A percentile compares a stretch with the other conserved stretches of the same genome.
Conservation (phyloP, 2,113 vertebrate genomes). For the Clarias gariepinus region DNA sequence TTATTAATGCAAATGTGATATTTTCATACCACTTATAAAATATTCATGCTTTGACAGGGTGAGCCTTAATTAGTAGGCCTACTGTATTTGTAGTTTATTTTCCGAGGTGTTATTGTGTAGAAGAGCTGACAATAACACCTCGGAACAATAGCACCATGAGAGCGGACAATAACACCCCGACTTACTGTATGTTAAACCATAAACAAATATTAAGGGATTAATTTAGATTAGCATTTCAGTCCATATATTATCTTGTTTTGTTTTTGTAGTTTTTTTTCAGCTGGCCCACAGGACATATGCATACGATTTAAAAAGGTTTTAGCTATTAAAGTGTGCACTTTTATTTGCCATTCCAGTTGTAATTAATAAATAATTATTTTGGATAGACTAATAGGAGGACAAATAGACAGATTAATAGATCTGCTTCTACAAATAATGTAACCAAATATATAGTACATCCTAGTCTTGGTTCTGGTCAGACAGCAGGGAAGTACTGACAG, state of each 20-base stretch:
- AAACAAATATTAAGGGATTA: neutral
- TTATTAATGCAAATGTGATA: conserved; percentile 70
- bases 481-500: too few relatives aligned
- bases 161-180: too few relatives aligned
- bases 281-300: neutral
- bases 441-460: too few relatives aligned
- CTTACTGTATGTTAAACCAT: neutral
- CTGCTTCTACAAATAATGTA: too few relatives aligned
- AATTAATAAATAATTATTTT: neutral
- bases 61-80: conserved; percentile 57
- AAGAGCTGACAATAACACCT: too few relatives aligned
- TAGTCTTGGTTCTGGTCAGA: too few relatives aligned
- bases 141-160: too few relatives aligned
- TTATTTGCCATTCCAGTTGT: neutral
- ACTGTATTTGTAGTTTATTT: conserved; percentile 38
- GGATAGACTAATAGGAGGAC: neutral
- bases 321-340: neutral
- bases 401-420: neutral
- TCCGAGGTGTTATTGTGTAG: conserved; percentile 26
- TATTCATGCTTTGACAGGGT: conserved; percentile 60
- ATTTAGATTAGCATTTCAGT: neutral
- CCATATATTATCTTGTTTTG: neutral
- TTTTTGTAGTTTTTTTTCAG: too few relatives aligned
- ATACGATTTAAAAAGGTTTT: neutral
- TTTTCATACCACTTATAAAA: conserved; percentile 64